These are phyloP conservation scores for Anas platyrhynchos DNA, from an alignment of 2,113 vertebrate genomes.

Conservation along the genomic window DNA sequence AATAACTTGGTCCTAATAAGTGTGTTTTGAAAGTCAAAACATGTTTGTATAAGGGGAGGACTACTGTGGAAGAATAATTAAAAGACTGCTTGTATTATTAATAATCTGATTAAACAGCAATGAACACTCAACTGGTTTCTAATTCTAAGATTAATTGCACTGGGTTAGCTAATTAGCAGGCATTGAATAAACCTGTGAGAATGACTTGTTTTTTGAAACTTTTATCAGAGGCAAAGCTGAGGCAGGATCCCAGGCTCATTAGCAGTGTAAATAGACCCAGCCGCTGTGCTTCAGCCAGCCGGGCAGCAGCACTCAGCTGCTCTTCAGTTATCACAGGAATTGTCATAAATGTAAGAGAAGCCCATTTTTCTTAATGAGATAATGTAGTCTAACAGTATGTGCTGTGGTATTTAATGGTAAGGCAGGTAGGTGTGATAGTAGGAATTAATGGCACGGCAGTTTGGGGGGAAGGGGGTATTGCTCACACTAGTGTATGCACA, in stretches of 20 bases:
- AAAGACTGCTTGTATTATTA: conserved; percentile 50
- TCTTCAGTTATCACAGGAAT: not conserved
- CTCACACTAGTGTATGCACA: not conserved
- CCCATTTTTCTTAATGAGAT: not conserved
- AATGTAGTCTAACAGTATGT: not conserved
- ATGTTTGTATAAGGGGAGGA: not conserved
- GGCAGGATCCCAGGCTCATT: not conserved
- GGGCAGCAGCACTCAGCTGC: not conserved
- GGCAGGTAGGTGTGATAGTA: not conserved
- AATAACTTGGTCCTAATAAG: not conserved
- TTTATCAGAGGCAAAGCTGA: not conserved
- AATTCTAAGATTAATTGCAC: conserved; percentile 55
- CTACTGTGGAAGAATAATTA: conserved; percentile 36
- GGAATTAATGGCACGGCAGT: not conserved
- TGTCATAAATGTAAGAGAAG: not conserved
- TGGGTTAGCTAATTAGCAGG: conserved; percentile 25
- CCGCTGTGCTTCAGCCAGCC: not conserved
- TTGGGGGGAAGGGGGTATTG: not conserved
- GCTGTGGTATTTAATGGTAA: not conserved
- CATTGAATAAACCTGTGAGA: conserved; percentile 16
- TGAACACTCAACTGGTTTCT: conserved; percentile 27
- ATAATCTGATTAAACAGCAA: conserved; percentile 61
- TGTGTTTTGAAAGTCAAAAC: conserved; percentile 25
- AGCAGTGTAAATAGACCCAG: not conserved
- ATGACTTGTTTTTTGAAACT: conserved; percentile 15